A percentile compares a stretch with the other conserved stretches of the same genome.
phyloP scores from a whole-genome alignment of 2,888 invertebrate species.

The Erebia ligea region DNA sequence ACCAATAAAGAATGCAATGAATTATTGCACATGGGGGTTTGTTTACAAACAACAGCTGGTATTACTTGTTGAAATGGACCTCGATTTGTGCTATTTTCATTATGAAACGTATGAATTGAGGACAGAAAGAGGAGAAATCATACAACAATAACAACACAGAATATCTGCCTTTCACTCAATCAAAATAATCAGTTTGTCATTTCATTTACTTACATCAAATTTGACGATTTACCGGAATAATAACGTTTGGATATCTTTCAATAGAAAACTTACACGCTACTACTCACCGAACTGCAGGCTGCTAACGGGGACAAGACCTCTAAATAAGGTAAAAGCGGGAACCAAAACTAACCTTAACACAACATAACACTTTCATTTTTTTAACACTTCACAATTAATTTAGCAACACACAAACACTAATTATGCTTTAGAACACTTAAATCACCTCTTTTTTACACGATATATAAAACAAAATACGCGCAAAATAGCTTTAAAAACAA shows the following conservation, averaged over 20 bases:
- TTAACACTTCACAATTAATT: slow-evolving; percentile 36
- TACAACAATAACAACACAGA: slow-evolving; percentile 35
- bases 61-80: slow-evolving; percentile 8
- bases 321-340: slow-evolving; percentile 69
- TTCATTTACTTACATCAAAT: slow-evolving; percentile 17
- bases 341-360: slow-evolving; percentile 77
- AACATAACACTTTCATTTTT: slow-evolving; percentile 53
- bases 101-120: slow-evolving; percentile 26
- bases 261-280: slow-evolving; percentile 69
- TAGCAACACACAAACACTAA: slow-evolving; percentile 27
- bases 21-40: neutral
- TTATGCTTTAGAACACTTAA: slow-evolving; percentile 28
- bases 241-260: slow-evolving; percentile 63
- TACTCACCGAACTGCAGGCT: slow-evolving; percentile 76
- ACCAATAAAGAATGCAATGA: slow-evolving; percentile 1
- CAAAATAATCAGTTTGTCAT: slow-evolving; percentile 36
- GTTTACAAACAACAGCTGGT: slow-evolving; percentile 21
- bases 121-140: slow-evolving; percentile 42
- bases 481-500: slow-evolving; percentile 70
- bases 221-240: neutral
- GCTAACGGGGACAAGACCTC: slow-evolving; percentile 54
- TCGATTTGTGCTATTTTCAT: neutral
- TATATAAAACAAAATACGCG: slow-evolving; percentile 50
- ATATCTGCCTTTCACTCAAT: slow-evolving; percentile 38
- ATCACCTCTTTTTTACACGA: slow-evolving; percentile 32